Base-by-base conservation (phyloP, 2,888 invertebrate species). In the Kuschelorhynchus macadamiae region DNA sequence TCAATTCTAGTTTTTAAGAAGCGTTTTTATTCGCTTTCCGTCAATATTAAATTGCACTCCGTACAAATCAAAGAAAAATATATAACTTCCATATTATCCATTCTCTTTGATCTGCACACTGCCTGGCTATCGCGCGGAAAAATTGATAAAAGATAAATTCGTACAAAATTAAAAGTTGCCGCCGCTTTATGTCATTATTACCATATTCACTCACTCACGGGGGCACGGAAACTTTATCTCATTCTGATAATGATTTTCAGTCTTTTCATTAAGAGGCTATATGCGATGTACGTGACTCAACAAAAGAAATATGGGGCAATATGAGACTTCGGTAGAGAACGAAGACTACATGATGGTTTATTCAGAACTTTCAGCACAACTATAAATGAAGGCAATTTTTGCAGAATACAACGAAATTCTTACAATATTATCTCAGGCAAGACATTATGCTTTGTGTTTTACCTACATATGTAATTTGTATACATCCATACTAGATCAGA, bases 231-330 rank as follows among this genome's bases (percentile, higher is more conserved):
- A 55, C 60, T 67, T 67, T 67, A 62, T 44, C 32, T 39, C 62
- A 42, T 62, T 56, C 63, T 57, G 67, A 67, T 67, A 61, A 67
- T 67, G 63, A 67, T 67, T 67, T 67, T 67, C 67, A 66, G 67
- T 56, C 63, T 44, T 60, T 67, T 67, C 67, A 67, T 67, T 67
- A 67, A 30, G 52, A 53, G 61, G 62, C 63, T 56, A 63, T 50
- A 62, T 67, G 63, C 46, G 47, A 16, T 50, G 57, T 67, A 67
- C 67, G 67, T 67, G 67, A 62, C 67, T 67, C 46, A 25, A 67
- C 67, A 67, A 67, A 63, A 67, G 67, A 67, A 63, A 63, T 62
- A 67, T 62, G 62, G 42, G 41, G 63, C 53, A 63, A 67, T 67
- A 52, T 62, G 61, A 62, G 57, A 67, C 41, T 67, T 67, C 57